Evolutionary conservation across 2,888 invertebrate genomes (phyloP), one percentile per base, ranked within the genome.

Genomic region (Cantharis rufa): DNA sequence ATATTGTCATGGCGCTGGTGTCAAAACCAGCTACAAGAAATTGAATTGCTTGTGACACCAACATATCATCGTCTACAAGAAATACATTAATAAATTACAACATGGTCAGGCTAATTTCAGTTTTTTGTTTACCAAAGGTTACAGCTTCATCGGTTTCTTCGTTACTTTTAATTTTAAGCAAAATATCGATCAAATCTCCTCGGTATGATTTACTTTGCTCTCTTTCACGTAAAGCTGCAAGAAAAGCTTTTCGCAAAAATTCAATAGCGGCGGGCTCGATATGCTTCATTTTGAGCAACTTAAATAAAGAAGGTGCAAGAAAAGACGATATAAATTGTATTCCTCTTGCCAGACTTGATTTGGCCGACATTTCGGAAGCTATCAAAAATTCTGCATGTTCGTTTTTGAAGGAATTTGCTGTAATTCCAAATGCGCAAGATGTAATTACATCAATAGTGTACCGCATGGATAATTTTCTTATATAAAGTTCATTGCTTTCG

Each of bases 361-460:
- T 83, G 70, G 88, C 85, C 3, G 88, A 79, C 11, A 79, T 80
- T 21, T 82, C 81, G 3, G 87, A 87, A 82, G 87, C 83, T 71
- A 82, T 77, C 48, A 86, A 82, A 79, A 89, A 89, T 24, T 85
- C 84, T 0, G 87, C 86, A 69, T 88, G 82, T 27, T 87, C 85
- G 71, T 86, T 78, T 10, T 84, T 83, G 71, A 89, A 86, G 3
- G 86, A 85, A 71, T 88, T 85, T 11, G 88, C 85, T 21, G 88
- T 85, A 10, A 89, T 86, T 0, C 88, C 89, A 83, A 89, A 90
- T 2, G 88, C 88, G 77, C 88, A 88, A 18, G 85, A 85, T 7
- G 89, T 88, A 48, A 90, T 89, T 0, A 89, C 87, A 73, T 89
- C 89, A 61, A 88, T 88, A 1, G 89, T 85, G 79, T 84, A 89